phyloP scores from a whole-genome alignment of 1,140 invertebrate genomes.

The Drosophila tropicalis region DNA sequence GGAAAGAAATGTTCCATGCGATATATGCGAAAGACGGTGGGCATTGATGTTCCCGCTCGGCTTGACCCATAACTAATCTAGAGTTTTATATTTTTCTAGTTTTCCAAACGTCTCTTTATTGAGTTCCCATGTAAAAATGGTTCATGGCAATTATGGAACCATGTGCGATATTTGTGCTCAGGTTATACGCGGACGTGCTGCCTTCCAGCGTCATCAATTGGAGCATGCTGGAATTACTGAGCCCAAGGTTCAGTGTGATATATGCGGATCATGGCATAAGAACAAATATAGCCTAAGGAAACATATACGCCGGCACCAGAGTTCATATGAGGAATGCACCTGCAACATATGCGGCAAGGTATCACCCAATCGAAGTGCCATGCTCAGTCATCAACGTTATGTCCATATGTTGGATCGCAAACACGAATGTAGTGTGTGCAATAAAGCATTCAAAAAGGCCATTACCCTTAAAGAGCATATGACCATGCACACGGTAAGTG shows the following conservation, averaged over 20 bases:
- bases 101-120: constrained; percentile 64
- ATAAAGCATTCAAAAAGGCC: constrained; percentile 76
- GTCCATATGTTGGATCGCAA: constrained; percentile 66
- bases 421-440: constrained; percentile 71
- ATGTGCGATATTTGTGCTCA: constrained; percentile 82
- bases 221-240: constrained; percentile 69
- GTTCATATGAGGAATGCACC: constrained; percentile 48
- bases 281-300: constrained; percentile 77
- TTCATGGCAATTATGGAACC: constrained; percentile 63
- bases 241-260: constrained; percentile 78
- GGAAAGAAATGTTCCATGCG: constrained; percentile 63
- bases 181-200: constrained; percentile 64
- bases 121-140: constrained; percentile 64
- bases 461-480: constrained; percentile 79
- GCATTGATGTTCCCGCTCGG: not conserved
- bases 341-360: constrained; percentile 75
- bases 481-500: constrained; percentile 63
- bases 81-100: constrained; percentile 3
- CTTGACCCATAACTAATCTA: no score
- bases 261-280: constrained; percentile 80
- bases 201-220: constrained; percentile 72
- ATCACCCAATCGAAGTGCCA: constrained; percentile 75
- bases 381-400: constrained; percentile 75
- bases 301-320: constrained; percentile 70
- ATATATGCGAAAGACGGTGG: constrained; percentile 66